These are phyloP conservation scores for Zootoca vivipara DNA, from an alignment of 2,113 vertebrate genomes.

Conservation along the genomic window DNA sequence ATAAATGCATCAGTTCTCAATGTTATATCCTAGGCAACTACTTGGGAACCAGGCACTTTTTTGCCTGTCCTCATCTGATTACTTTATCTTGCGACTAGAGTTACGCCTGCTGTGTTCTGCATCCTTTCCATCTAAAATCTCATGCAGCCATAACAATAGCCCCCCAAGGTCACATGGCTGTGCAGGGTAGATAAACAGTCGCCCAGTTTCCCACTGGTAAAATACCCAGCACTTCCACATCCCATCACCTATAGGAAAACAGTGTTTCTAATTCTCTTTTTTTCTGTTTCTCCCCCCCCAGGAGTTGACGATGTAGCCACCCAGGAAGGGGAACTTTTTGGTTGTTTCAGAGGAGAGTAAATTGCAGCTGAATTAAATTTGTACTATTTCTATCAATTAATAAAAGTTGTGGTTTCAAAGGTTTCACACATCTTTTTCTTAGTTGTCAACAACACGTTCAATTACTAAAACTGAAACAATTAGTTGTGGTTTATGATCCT, in stretches of 20 bases:
- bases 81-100: slow-evolving; percentile 4
- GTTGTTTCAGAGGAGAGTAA: slow-evolving; percentile 77
- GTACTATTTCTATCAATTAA: slow-evolving; percentile 98
- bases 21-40: slow-evolving; percentile 32
- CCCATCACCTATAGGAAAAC: neutral
- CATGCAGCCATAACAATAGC: slow-evolving; percentile 3
- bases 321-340: slow-evolving; percentile 67
- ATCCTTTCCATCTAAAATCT: neutral
- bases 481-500: neutral
- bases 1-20: slow-evolving; percentile 1
- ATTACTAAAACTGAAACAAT: neutral
- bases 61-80: slow-evolving; percentile 5
- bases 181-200: neutral
- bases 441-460: neutral
- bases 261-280: neutral
- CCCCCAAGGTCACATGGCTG: neutral
- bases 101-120: neutral
- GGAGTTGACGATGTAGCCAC: slow-evolving; percentile 96
- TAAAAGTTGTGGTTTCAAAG: slow-evolving; percentile 92
- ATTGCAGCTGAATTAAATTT: slow-evolving; percentile 89
- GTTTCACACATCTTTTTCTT: neutral
- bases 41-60: slow-evolving; percentile 3
- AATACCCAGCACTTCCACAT: neutral
- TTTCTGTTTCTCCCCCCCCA: slow-evolving; percentile 63
- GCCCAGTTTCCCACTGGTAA: neutral